Evolutionary conservation across 2,888 invertebrate genomes (phyloP).

Genomic region (Drosophila pullipes): DNA sequence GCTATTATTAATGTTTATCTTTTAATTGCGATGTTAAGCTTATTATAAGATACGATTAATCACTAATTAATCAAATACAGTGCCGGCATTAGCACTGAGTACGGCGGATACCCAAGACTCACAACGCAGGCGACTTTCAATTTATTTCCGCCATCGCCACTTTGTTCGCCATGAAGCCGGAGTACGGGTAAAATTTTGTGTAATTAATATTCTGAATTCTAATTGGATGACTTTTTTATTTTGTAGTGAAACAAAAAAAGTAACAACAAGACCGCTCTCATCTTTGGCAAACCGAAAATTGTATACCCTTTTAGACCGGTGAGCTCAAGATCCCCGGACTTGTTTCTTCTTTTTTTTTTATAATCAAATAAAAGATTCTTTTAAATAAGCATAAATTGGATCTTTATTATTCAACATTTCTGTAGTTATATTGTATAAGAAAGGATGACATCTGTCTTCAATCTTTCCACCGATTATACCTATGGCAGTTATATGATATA

Average conservation of each 20-base stretch:
- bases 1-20: background rate
- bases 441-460: background rate
- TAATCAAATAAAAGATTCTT: background rate
- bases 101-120: background rate
- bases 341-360: background rate
- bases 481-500: background rate
- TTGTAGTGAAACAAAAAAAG: background rate
- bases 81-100: background rate
- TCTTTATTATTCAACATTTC: background rate
- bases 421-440: background rate
- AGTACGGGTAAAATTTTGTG: constrained; percentile 54
- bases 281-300: background rate
- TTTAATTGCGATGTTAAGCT: background rate
- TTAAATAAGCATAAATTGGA: background rate
- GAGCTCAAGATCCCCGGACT: background rate
- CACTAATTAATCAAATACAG: background rate
- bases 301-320: background rate
- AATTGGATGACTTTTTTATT: constrained; percentile 55
- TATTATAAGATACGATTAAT: background rate
- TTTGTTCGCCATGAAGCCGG: background rate
- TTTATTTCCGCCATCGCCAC: background rate
- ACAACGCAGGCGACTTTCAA: background rate
- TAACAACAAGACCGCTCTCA: background rate
- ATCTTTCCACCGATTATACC: background rate
- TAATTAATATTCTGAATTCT: constrained; percentile 62